A percentile compares a stretch with the other conserved stretches of the same genome.
phyloP scores from a whole-genome alignment of 2,888 invertebrate genomes.

The Campopleginae sp. region DNA sequence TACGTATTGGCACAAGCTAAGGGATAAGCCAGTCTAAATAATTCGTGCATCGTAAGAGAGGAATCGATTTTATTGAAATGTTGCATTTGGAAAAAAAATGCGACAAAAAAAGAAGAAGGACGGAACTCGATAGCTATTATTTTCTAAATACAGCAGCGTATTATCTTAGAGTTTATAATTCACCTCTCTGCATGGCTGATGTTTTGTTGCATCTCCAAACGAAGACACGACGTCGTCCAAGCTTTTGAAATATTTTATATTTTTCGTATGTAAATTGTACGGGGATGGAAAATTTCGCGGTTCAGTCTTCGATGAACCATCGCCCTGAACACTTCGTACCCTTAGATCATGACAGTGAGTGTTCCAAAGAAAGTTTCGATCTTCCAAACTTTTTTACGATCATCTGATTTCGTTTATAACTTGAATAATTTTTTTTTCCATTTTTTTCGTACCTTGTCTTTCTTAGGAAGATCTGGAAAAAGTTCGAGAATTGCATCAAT shows the following conservation, averaged over 20 bases:
- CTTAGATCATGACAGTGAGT: slow-evolving; percentile 20
- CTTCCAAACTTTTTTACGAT: not conserved
- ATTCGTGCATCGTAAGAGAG: not conserved
- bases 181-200: slow-evolving; percentile 23
- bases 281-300: slow-evolving; percentile 1
- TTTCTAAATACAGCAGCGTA: not conserved
- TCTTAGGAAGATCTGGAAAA: slow-evolving; percentile 40
- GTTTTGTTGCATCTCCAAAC: not conserved
- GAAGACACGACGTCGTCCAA: not conserved
- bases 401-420: not conserved
- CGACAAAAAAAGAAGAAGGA: not conserved
- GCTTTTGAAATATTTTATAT: not conserved
- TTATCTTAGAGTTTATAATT: not conserved
- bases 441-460: not conserved
- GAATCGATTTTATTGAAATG: not conserved
- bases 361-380: not conserved
- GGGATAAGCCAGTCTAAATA: not conserved
- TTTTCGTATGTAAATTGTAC: slow-evolving; percentile 1
- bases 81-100: not conserved
- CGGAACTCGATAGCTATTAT: not conserved
- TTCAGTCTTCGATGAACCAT: slow-evolving; percentile 28
- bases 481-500: slow-evolving; percentile 36
- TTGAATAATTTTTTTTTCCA: not conserved
- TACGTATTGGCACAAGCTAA: not conserved
- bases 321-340: not conserved